Base-by-base conservation (phyloP, 2,113 vertebrate genomes). In the Synchiropus splendidus region DNA sequence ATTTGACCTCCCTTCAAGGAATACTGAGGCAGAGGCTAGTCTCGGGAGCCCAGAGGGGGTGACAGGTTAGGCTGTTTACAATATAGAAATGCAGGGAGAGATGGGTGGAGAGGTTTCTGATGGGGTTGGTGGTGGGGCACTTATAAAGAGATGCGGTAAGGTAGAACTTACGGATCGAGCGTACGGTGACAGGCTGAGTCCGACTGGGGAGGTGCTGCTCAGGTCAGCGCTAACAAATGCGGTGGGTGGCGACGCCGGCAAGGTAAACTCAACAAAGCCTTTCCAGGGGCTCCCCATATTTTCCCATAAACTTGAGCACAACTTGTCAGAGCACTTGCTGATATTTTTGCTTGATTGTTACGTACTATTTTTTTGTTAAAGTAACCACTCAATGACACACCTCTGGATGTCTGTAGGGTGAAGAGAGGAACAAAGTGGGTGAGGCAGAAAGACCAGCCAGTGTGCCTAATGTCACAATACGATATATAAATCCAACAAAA, bases 281-380 rank as follows among this genome's bases (percentile, higher is more conserved):
- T 87, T 87, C 80, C 78, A 88, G 64, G 76, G 78, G 77, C 82
- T 75, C 83, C 80, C 77, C 83, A 83, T 83, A 85, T 81, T 85
- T 75, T 76, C 78, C 81, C 81, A 86, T 82, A 81, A 81, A 85
- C 77, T 75, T 70, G 39, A 64, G 74, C 63, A 80, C 71, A 82
- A 75, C 69, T 77, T 68, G 70, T 70, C 76, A 53, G 69, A 79
- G 79, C 70, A 75, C 68, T 73, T 67, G 71, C 72, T 72, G 69
- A 72, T 76, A 58, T 52, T 68, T 62, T 68, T 62, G 57, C 47
- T 77, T 45, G 40, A 48, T 21, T 41, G 37, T 61, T 45, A 57
- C 48, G 34, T 43, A 54, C 42, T 70, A 72, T 27, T 27, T 27
- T 27, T 27, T 8, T 27, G 4, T 54, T 48, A 65, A 71, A 54